Percentiles rank a stretch among this genome's conserved stretches.
Evolutionary conservation across 2,113 vertebrate species (phyloP).

Genomic region (Nothocercus nigrocapillus): DNA sequence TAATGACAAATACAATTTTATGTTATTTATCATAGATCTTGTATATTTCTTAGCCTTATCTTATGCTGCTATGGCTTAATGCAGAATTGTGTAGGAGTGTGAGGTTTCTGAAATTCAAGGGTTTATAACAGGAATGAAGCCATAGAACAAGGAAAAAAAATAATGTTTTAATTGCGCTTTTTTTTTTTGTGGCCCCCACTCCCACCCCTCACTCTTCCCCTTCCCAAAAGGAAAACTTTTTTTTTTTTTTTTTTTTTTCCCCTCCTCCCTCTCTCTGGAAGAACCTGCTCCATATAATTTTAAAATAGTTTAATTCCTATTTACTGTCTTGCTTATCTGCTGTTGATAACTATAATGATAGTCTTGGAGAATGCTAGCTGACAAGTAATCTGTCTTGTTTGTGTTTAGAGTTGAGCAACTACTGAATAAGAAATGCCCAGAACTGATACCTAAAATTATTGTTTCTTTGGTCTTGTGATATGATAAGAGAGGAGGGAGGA

Average conservation of each 20-base stretch:
- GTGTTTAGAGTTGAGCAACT: neutral
- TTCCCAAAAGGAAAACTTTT: too few relatives aligned
- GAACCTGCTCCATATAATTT: neutral
- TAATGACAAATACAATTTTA: neutral
- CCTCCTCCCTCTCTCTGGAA: neutral
- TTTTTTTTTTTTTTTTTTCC: too few relatives aligned
- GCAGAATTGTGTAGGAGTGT: neutral
- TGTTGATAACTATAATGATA: neutral
- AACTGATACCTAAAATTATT: neutral
- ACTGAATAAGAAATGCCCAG: neutral
- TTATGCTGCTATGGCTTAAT: neutral
- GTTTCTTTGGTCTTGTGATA: neutral
- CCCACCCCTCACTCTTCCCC: too few relatives aligned
- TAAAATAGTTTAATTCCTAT: neutral
- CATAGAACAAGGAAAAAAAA: neutral
- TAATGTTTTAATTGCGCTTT: too few relatives aligned
- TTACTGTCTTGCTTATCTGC: neutral
- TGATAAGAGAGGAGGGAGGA: neutral
- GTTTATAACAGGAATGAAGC: neutral
- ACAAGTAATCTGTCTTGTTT: neutral
- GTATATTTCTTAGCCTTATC: neutral
- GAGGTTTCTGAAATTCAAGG: neutral
- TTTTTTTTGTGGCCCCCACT: neutral
- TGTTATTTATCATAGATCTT: neutral
- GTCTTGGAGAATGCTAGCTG: neutral